Conservation (phyloP, 2,888 invertebrate genomes). For the Icerya purchasi region DNA sequence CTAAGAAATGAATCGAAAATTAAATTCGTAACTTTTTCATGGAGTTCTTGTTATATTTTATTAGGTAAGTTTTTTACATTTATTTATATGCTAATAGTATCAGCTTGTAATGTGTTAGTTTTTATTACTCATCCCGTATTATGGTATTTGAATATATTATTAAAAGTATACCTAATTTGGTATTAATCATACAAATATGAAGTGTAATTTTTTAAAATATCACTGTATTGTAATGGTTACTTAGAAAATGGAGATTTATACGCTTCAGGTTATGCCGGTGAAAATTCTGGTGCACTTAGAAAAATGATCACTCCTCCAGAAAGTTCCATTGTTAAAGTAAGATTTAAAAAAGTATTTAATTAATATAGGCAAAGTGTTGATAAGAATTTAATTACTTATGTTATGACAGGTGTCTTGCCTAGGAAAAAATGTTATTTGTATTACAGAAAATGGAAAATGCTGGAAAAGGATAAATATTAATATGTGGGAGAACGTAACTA, state of each 20-base stretch:
- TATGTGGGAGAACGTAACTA: conserved; percentile 16
- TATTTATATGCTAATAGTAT: neutral
- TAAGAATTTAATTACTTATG: neutral
- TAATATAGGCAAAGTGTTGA: neutral
- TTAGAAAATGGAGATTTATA: neutral
- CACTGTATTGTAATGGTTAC: too few relatives aligned
- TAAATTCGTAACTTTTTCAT: conserved; percentile 13
- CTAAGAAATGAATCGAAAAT: neutral
- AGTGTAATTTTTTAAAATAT: too few relatives aligned
- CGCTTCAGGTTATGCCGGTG: neutral
- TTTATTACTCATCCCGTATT: too few relatives aligned
- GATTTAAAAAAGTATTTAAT: neutral
- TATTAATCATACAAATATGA: too few relatives aligned
- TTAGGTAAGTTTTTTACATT: conserved; percentile 8
- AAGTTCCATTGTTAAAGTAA: neutral
- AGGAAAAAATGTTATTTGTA: conserved; percentile 16
- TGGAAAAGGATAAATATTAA: conserved; percentile 17
- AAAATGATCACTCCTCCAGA: neutral
- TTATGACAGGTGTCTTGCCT: conserved; percentile 17
- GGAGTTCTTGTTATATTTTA: conserved; percentile 14
- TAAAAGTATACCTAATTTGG: too few relatives aligned
- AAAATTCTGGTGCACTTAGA: neutral
- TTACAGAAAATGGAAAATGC: conserved; percentile 17
- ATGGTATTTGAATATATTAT: too few relatives aligned
- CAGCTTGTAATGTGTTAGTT: too few relatives aligned